Base-by-base conservation (phyloP, 2,888 invertebrate genomes). In the Drepanosiphum platanoidis region DNA sequence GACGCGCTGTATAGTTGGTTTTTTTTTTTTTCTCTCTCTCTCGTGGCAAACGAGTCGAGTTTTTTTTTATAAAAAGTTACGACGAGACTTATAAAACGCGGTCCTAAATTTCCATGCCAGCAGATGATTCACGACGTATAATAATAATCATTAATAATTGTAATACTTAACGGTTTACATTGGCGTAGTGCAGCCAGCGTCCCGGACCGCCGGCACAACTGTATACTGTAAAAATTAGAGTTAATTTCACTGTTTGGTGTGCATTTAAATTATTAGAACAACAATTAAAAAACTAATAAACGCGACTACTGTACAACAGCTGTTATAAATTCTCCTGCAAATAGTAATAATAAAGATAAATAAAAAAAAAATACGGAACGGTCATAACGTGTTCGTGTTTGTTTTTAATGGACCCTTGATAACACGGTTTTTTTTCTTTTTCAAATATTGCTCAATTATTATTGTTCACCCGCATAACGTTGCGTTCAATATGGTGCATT, bases 211-310 rank as follows among this genome's bases (percentile, higher is more conserved):
- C n/a, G n/a, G n/a, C n/a, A n/a, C n/a, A n/a, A n/a, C 61, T 27
- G 61, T 18, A 13, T 64, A 39, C 36, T 71, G n/a, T 58, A 70
- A 36, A 39, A 81, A 81, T 58, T 71, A 81, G 58, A 81, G 71
- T 22, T 58, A 71, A 71, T 81, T 71, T 58, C 58, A 30, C 58
- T 58, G 39, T 81, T 81, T 39, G 58, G 30, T 39, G 81, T 58
- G 71, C 71, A 39, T 71, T 81, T 39, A 39, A 71, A 71, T 81
- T 58, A 30, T 71, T 71, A 58, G 58, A 39, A 58, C 81, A 52
- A 5, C 52, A 81, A 81, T 81, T 81, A 71, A 81, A 71, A 70
- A 5, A 30, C 70, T 58, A 75, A 75, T 61, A 61, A 75, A 75
- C 30, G 52, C 36, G 8, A 58, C 70, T 36, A 27, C 27, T 52